Percentiles rank a stretch among this genome's conserved stretches.
phyloP scores from a whole-genome alignment of 2,888 invertebrate species.

The Drymonia ruficornis region DNA sequence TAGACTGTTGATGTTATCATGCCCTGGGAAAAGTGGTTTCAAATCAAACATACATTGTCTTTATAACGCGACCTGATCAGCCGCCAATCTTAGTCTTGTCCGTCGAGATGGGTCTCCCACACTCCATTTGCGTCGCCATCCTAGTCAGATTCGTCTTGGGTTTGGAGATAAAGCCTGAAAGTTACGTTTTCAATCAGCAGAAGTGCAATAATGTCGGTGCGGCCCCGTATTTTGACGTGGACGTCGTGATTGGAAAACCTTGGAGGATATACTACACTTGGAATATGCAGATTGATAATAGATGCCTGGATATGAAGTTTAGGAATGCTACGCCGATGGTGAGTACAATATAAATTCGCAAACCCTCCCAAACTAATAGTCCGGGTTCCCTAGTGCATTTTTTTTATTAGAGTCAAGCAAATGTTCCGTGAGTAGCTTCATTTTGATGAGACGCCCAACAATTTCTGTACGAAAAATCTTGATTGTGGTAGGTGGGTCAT shows the following conservation, averaged over 20 bases:
- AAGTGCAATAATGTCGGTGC: constrained; percentile 47
- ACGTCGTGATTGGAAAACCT: constrained; percentile 53
- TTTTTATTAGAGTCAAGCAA: too few relatives aligned
- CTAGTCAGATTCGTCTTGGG: constrained; percentile 9
- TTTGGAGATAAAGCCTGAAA: constrained; percentile 13
- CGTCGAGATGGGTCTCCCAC: constrained; percentile 18
- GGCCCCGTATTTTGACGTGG: constrained; percentile 61
- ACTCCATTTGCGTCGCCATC: constrained; percentile 11
- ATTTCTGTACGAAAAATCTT: too few relatives aligned
- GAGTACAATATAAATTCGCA: too few relatives aligned
- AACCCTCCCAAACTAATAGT: too few relatives aligned
- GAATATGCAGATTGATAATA: constrained; percentile 55
- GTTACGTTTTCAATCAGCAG: constrained; percentile 26
- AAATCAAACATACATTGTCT: constrained; percentile 9
- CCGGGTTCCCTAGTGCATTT: too few relatives aligned
- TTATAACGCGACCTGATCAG: constrained; percentile 6
- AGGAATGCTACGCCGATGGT: constrained; percentile 57
- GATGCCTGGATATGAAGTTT: constrained; percentile 63
- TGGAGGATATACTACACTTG: constrained; percentile 71
- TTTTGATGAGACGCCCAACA: too few relatives aligned
- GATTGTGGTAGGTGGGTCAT: too few relatives aligned
- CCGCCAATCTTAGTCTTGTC: neutral
- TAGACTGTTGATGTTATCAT: neutral
- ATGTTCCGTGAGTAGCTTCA: too few relatives aligned
- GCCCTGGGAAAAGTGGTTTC: neutral